A percentile compares a stretch with the other conserved stretches of the same genome.
Evolutionary conservation across 2,888 invertebrate species (phyloP).

Genomic region (Pterostichus madidus): DNA sequence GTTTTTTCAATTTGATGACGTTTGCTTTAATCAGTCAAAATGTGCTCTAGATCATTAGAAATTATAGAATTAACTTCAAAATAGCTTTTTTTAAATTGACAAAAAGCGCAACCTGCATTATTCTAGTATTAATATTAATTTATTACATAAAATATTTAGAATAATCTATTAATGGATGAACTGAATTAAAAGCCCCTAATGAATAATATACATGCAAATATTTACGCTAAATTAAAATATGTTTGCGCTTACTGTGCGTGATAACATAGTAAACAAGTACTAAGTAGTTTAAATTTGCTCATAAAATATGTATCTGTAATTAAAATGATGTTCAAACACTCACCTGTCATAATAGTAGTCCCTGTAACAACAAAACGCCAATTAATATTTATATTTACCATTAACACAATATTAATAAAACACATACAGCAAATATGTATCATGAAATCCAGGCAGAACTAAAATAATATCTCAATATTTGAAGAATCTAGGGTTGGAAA

Average conservation of each 20-base stretch:
- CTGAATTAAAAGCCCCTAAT: conserved; percentile 12
- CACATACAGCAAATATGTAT: neutral
- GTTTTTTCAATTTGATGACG: too few relatives aligned
- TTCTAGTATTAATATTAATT: too few relatives aligned
- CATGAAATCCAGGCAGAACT: too few relatives aligned
- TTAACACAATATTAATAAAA: neutral
- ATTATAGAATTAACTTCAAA: too few relatives aligned
- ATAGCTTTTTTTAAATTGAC: too few relatives aligned
- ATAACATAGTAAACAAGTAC: conserved; percentile 2
- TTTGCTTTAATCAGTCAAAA: too few relatives aligned
- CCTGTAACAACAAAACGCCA: conserved; percentile 59
- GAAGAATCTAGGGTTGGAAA: too few relatives aligned
- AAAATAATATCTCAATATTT: too few relatives aligned
- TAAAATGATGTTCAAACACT: conserved; percentile 30
- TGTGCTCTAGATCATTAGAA: too few relatives aligned
- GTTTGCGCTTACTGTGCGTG: neutral
- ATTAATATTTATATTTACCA: conserved; percentile 49
- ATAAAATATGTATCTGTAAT: conserved; percentile 7
- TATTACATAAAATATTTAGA: neutral
- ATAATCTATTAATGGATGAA: conserved; percentile 14
- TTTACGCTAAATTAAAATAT: conserved; percentile 17
- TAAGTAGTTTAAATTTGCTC: conserved; percentile 24
- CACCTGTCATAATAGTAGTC: conserved; percentile 64
- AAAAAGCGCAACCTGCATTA: too few relatives aligned
- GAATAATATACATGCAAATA: conserved; percentile 3